phyloP scores from a whole-genome alignment of 2,797 vertebrate genomes.

The Alfaro cultratus region DNA sequence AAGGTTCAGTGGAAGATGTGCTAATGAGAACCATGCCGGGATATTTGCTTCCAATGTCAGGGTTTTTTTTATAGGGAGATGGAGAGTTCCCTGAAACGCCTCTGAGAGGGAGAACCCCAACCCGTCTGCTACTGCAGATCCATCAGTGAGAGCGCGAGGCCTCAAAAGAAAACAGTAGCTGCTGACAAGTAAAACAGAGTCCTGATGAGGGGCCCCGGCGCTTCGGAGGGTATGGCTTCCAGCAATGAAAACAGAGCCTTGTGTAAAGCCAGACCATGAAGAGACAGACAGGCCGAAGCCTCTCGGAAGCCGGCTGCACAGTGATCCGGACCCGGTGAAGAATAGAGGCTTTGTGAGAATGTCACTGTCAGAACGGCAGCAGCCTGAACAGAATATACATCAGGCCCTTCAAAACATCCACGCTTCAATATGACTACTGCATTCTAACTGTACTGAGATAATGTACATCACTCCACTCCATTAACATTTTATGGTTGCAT shows the following conservation, averaged over 20 bases:
- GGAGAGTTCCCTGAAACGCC: constrained; percentile 40
- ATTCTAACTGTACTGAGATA: not conserved
- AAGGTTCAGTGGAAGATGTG: constrained; percentile 46
- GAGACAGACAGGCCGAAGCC: constrained; percentile 51
- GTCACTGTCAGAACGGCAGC: constrained; percentile 14
- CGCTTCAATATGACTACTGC: not conserved
- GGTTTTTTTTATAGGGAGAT: constrained; percentile 25
- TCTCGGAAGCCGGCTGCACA: constrained; percentile 51
- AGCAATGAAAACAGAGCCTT: constrained; percentile 74
- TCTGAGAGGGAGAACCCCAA: constrained; percentile 40
- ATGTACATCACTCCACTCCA: not conserved
- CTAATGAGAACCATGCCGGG: constrained; percentile 72
- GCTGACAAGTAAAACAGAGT: constrained; percentile 76
- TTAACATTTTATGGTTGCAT: not conserved
- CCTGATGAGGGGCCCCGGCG: constrained; percentile 50
- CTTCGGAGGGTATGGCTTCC: constrained; percentile 55
- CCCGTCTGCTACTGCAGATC: constrained; percentile 40
- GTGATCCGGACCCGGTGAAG: constrained; percentile 44
- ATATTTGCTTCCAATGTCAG: constrained; percentile 25
- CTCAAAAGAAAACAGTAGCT: constrained; percentile 76
- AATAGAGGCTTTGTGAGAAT: constrained; percentile 63
- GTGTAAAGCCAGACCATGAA: constrained; percentile 52
- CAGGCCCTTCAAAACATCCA: constrained; percentile 11
- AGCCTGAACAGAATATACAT: constrained; percentile 25
- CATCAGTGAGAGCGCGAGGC: constrained; percentile 51